Base-by-base conservation (phyloP, 2,113 vertebrate genomes). In the Limanda limanda region DNA sequence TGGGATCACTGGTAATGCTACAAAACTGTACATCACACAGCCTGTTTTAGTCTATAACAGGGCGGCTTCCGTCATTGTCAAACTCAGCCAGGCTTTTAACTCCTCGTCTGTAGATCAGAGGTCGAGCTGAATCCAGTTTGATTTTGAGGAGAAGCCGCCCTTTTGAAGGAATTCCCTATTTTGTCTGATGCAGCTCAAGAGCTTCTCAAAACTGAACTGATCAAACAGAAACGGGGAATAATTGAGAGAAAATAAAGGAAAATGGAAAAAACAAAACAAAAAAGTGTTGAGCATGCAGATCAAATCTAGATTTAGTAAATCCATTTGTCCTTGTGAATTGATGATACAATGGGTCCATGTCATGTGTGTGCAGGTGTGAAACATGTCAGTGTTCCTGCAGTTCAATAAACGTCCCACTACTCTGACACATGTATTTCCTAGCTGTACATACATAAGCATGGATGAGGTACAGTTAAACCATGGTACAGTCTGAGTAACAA, bases 381-480 rank as follows among this genome's bases (percentile, higher is more conserved):
- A 75, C 78, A 60, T 13, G 64, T 72, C 68, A 13, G 79, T 24
- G n/a, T 31, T 48, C 23, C 71, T 23, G 64, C 47, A 27, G 48
- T 24, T 76, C 52, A 62, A 31, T 12, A 14, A 58, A 54, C 42
- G 1, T 42, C 65, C 78, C 64, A 64, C 59, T 45, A 61, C 31
- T 47, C 21, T 1, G 31, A 78, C 71, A 76, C 8, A 31, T 74
- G 56, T 12, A 51, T 77, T 63, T 81, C 73, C 70, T 20, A 27
- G 76, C 86, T 81, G 85, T 86, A 86, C 87, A 87, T 88, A 85
- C 83, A 78, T 63, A 71, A 65, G 85, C 82, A 71, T 40, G 79
- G 77, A 83, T 84, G 86, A 91, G 85, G 81, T 89, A 86, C 81
- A 58, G 83, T 74, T 71, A 10, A 80, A 82, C 31, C 45, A 56